phyloP scores from a whole-genome alignment of 2,113 vertebrate species.

The Centropristis striata region DNA sequence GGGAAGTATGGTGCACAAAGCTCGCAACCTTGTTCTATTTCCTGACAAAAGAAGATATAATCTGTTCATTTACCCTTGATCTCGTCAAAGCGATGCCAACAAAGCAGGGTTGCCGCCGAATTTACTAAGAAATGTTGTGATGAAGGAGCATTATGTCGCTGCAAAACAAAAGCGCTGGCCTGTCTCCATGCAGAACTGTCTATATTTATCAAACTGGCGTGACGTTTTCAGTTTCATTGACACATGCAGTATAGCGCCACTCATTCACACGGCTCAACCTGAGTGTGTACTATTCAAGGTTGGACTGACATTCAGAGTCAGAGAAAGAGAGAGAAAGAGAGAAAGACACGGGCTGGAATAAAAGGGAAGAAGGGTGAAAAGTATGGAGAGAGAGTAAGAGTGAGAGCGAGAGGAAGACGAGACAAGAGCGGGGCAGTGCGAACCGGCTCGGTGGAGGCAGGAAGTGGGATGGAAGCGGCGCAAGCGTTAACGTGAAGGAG shows the following conservation, averaged over 20 bases:
- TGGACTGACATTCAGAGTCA: slow-evolving; percentile 58
- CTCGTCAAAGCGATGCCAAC: slow-evolving; percentile 69
- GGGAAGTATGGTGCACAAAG: slow-evolving; percentile 52
- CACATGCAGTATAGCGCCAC: slow-evolving; percentile 62
- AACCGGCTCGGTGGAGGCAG: slow-evolving; percentile 22
- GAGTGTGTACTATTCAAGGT: slow-evolving; percentile 60
- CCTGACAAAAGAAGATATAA: slow-evolving; percentile 22
- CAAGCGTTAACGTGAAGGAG: slow-evolving; percentile 31
- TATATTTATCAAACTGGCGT: slow-evolving; percentile 66
- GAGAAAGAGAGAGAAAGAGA: slow-evolving; percentile 22
- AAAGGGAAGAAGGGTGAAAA: slow-evolving; percentile 6
- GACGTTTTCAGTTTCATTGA: slow-evolving; percentile 56
- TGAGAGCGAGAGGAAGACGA: no score
- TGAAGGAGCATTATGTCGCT: slow-evolving; percentile 47
- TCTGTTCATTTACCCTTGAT: slow-evolving; percentile 57
- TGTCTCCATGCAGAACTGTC: slow-evolving; percentile 76
- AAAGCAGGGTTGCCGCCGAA: slow-evolving; percentile 59
- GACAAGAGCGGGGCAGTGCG: slow-evolving; percentile 19
- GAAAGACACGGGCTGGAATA: not conserved
- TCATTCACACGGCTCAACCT: slow-evolving; percentile 60
- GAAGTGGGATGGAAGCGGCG: slow-evolving; percentile 54
- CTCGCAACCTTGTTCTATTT: slow-evolving; percentile 16
- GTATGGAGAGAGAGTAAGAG: slow-evolving; percentile 16
- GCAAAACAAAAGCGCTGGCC: slow-evolving; percentile 32
- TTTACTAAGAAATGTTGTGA: slow-evolving; percentile 47